Base-by-base conservation (phyloP, 2,113 vertebrate species). In the Opisthocomus hoazin region DNA sequence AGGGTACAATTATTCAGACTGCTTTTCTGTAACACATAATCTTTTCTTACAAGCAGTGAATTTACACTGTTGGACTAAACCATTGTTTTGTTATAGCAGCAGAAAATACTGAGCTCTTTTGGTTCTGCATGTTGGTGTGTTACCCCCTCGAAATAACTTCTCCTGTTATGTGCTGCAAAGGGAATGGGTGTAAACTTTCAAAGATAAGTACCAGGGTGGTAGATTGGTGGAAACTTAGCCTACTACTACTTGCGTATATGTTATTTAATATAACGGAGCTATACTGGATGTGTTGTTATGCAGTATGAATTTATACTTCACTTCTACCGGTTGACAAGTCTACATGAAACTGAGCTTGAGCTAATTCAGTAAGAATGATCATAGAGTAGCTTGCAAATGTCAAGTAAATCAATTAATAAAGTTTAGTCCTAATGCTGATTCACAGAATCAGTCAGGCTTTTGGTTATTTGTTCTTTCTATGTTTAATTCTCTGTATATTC, bases 1-100 rank as follows among this genome's bases (percentile, higher is more conserved):
- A 87, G 77, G n/a, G 70, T 94, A n/a, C 81, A 87, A 77, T 95
- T 97, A 87, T 74, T 94, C 81, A 90, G 53, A 11, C 76, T 90
- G 73, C 61, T 90, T 93, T 96, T 90, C 68, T 68, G 34, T 91
- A 91, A 60, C 54, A 57, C 60, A 51, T 84, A 74, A 78, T 89
- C 82, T 94, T 89, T 84, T 91, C 79, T 94, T 87, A 26, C 53
- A 70, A 87, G 73, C 77, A 53, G 51, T 37, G 60, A 74, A 74
- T 76, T 91, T 86, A 86, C 39, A 50, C 37, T 68, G 58, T 53
- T 73, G 34, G 46, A 88, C 71, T 89, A 77, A 94, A 90, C 56
- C 69, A 43, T 24, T 79, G 32, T 39, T 86, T 94, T 94, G 56
- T 95, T 96, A 87, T 84, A 87, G 89, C 71, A 97, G 56, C 3